Percentiles rank a stretch among this genome's conserved stretches.
Conservation (phyloP, 2,113 vertebrate species). For the Hydrochoerus hydrochaeris region DNA sequence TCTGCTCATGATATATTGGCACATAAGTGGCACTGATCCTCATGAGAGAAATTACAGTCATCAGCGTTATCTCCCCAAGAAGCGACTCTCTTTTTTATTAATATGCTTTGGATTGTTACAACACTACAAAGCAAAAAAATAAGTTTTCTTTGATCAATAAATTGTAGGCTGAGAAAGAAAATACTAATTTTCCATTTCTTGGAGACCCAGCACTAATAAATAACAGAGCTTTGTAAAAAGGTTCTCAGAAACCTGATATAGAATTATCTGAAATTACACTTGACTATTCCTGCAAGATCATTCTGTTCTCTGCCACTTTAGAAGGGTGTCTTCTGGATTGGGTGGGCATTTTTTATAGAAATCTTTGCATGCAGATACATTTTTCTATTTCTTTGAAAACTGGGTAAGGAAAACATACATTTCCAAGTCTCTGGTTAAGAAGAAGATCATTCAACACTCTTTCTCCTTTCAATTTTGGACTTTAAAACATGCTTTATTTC, state of each 20-base stretch:
- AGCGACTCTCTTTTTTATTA: constrained; percentile 81
- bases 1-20: constrained; percentile 68
- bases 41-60: constrained; percentile 81
- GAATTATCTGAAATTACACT: constrained; percentile 80
- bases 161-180: constrained; percentile 79
- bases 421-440: constrained; percentile 34
- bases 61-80: constrained; percentile 80
- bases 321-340: constrained; percentile 58
- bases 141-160: constrained; percentile 83
- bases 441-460: background rate
- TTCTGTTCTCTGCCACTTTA: constrained; percentile 66
- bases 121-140: constrained; percentile 77
- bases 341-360: constrained; percentile 61
- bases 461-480: background rate
- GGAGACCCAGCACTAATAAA: constrained; percentile 75
- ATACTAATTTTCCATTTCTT: constrained; percentile 81
- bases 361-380: constrained; percentile 44
- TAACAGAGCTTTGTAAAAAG: constrained; percentile 66
- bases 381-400: constrained; percentile 59
- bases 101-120: constrained; percentile 75
- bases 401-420: constrained; percentile 40
- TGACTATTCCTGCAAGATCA: constrained; percentile 63
- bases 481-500: constrained; percentile 59
- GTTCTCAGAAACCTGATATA: constrained; percentile 73
- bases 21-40: constrained; percentile 59